These are phyloP conservation scores for Achatina immaculata DNA, from an alignment of 1,140 invertebrate species.

Conservation along the genomic window DNA sequence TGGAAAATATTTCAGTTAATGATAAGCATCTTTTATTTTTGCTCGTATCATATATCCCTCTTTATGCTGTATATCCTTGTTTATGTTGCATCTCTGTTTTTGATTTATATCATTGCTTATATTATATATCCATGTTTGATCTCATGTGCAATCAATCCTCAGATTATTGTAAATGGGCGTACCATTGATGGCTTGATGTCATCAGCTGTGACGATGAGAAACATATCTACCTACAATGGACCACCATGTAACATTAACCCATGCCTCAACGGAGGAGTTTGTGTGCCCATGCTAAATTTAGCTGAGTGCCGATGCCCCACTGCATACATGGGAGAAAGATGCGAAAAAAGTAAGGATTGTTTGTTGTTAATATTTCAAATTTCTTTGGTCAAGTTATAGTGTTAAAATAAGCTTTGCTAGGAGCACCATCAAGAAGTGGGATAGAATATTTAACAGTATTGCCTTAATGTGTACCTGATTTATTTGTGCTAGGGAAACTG, in stretches of 20 bases:
- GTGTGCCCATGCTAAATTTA: slow-evolving; percentile 80
- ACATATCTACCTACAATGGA: slow-evolving; percentile 78
- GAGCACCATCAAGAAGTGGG: not conserved
- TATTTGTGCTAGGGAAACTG: too few species aligned
- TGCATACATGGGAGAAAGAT: slow-evolving; percentile 79
- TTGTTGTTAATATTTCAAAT: not conserved
- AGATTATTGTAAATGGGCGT: slow-evolving; percentile 34
- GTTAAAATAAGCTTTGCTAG: not conserved
- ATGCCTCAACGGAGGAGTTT: slow-evolving; percentile 83
- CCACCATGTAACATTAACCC: slow-evolving; percentile 79
- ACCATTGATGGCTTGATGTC: slow-evolving; percentile 24
- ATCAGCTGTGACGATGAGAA: slow-evolving; percentile 52
- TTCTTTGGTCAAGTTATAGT: not conserved
- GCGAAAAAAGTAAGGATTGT: slow-evolving; percentile 79
- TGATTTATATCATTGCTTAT: too few species aligned
- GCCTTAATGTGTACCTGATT: not conserved
- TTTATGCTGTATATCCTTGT: too few species aligned
- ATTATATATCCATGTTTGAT: too few species aligned
- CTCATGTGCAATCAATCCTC: too few species aligned
- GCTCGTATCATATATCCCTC: too few species aligned
- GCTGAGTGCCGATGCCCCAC: slow-evolving; percentile 81
- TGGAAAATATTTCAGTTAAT: too few species aligned
- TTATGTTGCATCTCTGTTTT: too few species aligned
- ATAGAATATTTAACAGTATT: not conserved
- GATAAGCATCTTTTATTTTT: too few species aligned